Evolutionary conservation across 1,140 invertebrate species (phyloP), one percentile per base, ranked within the genome.

Genomic region (Bradysia coprophila): DNA sequence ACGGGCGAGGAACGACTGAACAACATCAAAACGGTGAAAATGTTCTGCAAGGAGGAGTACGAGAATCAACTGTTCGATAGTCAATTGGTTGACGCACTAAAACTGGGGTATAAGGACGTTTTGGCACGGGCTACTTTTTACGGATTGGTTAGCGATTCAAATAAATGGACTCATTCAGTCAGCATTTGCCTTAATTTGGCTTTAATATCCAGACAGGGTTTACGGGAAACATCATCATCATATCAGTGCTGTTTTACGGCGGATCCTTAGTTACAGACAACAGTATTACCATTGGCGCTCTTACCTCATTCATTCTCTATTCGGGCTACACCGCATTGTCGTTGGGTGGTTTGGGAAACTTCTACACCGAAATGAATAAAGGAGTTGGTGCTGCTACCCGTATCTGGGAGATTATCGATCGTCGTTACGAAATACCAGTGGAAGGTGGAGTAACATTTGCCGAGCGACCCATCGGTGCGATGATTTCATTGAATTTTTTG

Each of bases 141-240:
- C 68, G 92, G 88, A 48, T 69, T 87, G 72, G 86, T 88, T 68
- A 72, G 67, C 55, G 40, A 21, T 32, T 41, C n/a, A 34, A 13
- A 20, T 21, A 19, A 21, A 31, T 16, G 21, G 37, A 18, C 16
- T 38, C 41, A 16, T 23, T 24, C 21, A 18, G 38, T 32, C 46
- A n/a, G 34, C 34, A 22, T 22, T 31, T 40, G n/a, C 22, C 37
- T 31, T 9, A 39, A 45, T 55, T 54, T 53, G n/a, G n/a, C n/a
- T n/a, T n/a, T n/a, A n/a, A n/a, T n/a, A n/a, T n/a, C n/a, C 53
- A 89, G 85, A 88, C 89, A 46, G 91, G 93, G 13, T 72, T 97
- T 22, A 81, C 86, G 40, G 94, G 94, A 5, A 96, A 98, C 60
- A 66, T 81, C 0, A 84, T 96, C 24, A 81, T 96, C 41, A 71